Base-by-base conservation (phyloP, 2,888 invertebrate genomes). In the Coenonympha arcania region DNA sequence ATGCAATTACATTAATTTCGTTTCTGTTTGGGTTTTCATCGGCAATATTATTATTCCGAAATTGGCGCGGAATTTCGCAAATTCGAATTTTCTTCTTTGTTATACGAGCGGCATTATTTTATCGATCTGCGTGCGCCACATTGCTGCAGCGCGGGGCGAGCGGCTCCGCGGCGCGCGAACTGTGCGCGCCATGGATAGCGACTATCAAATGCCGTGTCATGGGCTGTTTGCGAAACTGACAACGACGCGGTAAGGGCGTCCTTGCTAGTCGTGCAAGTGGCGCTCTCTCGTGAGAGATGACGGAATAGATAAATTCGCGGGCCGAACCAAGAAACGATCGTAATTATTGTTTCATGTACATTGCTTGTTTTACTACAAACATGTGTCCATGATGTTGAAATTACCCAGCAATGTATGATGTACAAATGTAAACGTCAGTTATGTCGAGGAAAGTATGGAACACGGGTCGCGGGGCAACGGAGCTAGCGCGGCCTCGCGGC, bases 271-370 rank as follows among this genome's bases (percentile, higher is more conserved):
- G 72, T 69, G 73, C 83, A 77, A 85, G 84, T 84, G 75, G 85
- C 85, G 85, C 85, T 72, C 85, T 86, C 85, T 86, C 71, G 83
- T 78, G 84, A 82, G 77, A 82, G 78, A 83, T 80, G 71, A 73
- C 73, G 73, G 81, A 78, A 82, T 76, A 77, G 79, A 83, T 82
- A 82, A 81, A 77, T 79, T 65, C 76, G 65, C 65, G 65, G 66
- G 64, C 57, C 59, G 60, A 60, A 56, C 60, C 22, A 47, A 36
- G 20, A 36, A 31, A 52, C 54, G 64, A 55, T n/a, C 15, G 22
- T 0, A 33, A 33, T 20, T 43, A 20, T 0, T 19, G n/a, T 31
- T 31, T 8, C 16, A n/a, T n/a, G 11, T 24, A 9, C 44, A 44
- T 44, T 24, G 33, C 15, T 26, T 15, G 34, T 24, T 44, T 44